Percentiles rank a stretch among this genome's conserved stretches.
Evolutionary conservation across 2,797 vertebrate genomes (phyloP).

Genomic region (Microctenopoma steveboyesi): DNA sequence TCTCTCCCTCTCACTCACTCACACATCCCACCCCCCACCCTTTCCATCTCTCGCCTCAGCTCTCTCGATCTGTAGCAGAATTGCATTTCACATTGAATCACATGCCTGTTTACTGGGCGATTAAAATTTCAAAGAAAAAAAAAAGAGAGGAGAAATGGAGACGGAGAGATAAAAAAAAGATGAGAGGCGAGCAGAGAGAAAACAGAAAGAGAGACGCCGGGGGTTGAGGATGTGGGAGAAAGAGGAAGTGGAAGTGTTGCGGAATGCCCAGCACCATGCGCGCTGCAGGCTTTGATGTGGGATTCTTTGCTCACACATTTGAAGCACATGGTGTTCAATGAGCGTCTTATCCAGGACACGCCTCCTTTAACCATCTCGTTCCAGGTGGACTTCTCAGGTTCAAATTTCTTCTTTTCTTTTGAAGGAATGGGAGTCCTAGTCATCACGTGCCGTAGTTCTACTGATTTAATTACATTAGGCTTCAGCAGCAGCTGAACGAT

Average conservation of each 20-base stretch:
- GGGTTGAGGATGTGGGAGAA: slow-evolving; percentile 17
- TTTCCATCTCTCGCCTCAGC: slow-evolving; percentile 29
- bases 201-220: not conserved
- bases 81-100: slow-evolving; percentile 67
- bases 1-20: slow-evolving; percentile 2
- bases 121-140: slow-evolving; percentile 73
- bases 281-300: slow-evolving; percentile 50
- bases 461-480: no score
- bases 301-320: slow-evolving; percentile 42
- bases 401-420: no score
- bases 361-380: slow-evolving; percentile 31
- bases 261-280: slow-evolving; percentile 42
- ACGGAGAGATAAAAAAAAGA: slow-evolving; percentile 44
- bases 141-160: slow-evolving; percentile 53
- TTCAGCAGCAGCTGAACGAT: no score
- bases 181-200: not conserved
- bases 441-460: no score
- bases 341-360: slow-evolving; percentile 55
- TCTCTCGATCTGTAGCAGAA: slow-evolving; percentile 65
- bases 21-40: slow-evolving; percentile 1
- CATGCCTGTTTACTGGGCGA: slow-evolving; percentile 66
- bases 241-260: slow-evolving; percentile 4
- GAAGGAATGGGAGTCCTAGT: no score
- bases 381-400: not conserved
- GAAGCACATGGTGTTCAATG: slow-evolving; percentile 56